Evolutionary conservation across 1,140 invertebrate species (phyloP).

Genomic region (Harlomillsia oculata): DNA sequence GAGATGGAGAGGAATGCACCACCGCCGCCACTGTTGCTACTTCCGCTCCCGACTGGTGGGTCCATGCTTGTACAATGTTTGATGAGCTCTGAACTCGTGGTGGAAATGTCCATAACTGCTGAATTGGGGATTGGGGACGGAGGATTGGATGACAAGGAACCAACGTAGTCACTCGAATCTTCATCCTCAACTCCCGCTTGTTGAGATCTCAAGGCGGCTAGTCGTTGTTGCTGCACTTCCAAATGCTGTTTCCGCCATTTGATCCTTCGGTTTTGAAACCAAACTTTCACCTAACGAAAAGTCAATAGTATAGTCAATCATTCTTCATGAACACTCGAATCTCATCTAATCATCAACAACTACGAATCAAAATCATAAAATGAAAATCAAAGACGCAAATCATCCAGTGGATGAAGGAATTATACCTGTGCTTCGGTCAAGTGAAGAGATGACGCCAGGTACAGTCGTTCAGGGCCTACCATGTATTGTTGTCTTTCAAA

Average conservation of each 20-base stretch:
- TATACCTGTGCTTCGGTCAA: slow-evolving; percentile 79
- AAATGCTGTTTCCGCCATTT: slow-evolving; percentile 92
- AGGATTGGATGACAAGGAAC: slow-evolving; percentile 7
- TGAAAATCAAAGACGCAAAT: neutral
- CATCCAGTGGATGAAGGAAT: too few relatives aligned
- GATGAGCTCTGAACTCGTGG: too few relatives aligned
- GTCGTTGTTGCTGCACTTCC: slow-evolving; percentile 76
- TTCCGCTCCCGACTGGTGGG: too few relatives aligned
- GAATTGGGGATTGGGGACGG: neutral
- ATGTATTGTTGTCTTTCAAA: slow-evolving; percentile 91
- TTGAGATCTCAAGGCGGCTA: slow-evolving; percentile 62
- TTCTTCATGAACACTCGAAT: neutral
- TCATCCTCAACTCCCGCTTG: slow-evolving; percentile 19
- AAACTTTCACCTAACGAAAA: slow-evolving; percentile 81
- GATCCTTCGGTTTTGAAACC: slow-evolving; percentile 93
- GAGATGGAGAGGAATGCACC: too few relatives aligned
- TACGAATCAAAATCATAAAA: neutral
- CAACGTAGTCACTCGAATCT: slow-evolving; percentile 9
- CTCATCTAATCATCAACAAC: neutral
- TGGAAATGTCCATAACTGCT: too few relatives aligned
- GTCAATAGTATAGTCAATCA: too few relatives aligned
- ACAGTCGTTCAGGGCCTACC: slow-evolving; percentile 83
- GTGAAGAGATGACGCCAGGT: slow-evolving; percentile 74
- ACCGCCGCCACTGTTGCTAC: too few relatives aligned
- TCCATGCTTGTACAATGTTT: too few relatives aligned